Evolutionary conservation across 2,113 vertebrate genomes (phyloP).

Genomic region (Bothrops jararaca): DNA sequence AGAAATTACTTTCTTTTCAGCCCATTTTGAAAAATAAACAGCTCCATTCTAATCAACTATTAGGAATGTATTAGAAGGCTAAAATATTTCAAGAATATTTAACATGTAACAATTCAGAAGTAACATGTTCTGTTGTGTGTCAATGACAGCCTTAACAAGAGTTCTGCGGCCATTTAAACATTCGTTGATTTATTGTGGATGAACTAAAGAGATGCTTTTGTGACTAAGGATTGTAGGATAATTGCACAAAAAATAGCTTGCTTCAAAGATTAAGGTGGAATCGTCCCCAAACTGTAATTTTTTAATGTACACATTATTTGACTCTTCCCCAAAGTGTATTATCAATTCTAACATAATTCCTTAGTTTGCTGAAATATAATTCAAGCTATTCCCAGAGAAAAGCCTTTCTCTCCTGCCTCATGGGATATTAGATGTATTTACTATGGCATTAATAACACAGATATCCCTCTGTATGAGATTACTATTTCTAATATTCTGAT

Average conservation of each 20-base stretch:
- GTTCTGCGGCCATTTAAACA: neutral
- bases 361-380: neutral
- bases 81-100: neutral
- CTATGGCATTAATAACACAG: neutral
- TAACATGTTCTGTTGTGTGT: neutral
- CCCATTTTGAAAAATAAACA: neutral
- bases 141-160: too few species aligned
- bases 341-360: neutral
- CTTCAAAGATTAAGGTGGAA: neutral
- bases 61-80: neutral
- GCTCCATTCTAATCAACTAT: neutral
- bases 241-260: neutral
- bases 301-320: neutral
- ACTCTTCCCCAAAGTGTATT: neutral
- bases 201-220: neutral
- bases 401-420: neutral
- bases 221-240: neutral
- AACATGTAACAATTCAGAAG: neutral
- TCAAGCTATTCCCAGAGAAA: neutral
- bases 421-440: neutral
- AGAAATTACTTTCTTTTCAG: neutral
- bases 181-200: neutral
- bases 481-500: neutral
- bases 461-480: neutral
- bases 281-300: neutral